phyloP scores from a whole-genome alignment of 1,140 invertebrate genomes.

The Polyergus mexicanus region DNA sequence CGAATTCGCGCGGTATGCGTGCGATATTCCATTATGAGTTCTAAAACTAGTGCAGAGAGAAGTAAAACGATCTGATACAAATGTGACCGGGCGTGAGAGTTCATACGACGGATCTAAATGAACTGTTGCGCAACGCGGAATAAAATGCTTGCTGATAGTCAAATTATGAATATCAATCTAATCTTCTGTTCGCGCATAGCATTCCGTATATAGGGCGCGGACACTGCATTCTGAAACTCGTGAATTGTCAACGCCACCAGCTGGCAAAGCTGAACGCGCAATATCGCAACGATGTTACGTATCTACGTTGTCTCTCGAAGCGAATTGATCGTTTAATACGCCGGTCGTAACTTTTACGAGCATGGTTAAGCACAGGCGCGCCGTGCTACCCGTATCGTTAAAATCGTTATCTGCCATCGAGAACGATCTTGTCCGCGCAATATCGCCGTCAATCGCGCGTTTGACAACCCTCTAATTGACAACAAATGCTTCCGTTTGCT shows the following conservation, averaged over 20 bases:
- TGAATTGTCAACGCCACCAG: neutral
- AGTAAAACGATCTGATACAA: slow-evolving; percentile 31
- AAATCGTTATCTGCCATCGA: slow-evolving; percentile 24
- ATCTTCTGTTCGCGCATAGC: neutral
- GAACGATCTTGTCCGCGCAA: slow-evolving; percentile 16
- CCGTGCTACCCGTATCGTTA: slow-evolving; percentile 40
- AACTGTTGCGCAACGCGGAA: slow-evolving; percentile 5
- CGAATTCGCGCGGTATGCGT: slow-evolving; percentile 22
- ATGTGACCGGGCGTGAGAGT: slow-evolving; percentile 15
- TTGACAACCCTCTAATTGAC: slow-evolving; percentile 42
- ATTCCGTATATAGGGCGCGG: no score
- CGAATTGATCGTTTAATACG: slow-evolving; percentile 67
- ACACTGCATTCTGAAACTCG: neutral
- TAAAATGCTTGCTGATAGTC: neutral
- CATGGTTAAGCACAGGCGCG: slow-evolving; percentile 30
- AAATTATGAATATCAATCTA: slow-evolving; percentile 18
- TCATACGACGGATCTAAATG: neutral
- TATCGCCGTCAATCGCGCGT: neutral
- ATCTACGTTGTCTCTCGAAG: slow-evolving; percentile 51
- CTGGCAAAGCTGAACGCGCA: neutral
- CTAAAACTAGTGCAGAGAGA: slow-evolving; percentile 2
- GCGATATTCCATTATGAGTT: slow-evolving; percentile 36
- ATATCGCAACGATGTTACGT: neutral
- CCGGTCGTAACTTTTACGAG: slow-evolving; percentile 67
- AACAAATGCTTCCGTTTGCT: slow-evolving; percentile 45